These are phyloP conservation scores for Agrotis exclamationis DNA, from an alignment of 2,888 invertebrate species.

Conservation along the genomic window DNA sequence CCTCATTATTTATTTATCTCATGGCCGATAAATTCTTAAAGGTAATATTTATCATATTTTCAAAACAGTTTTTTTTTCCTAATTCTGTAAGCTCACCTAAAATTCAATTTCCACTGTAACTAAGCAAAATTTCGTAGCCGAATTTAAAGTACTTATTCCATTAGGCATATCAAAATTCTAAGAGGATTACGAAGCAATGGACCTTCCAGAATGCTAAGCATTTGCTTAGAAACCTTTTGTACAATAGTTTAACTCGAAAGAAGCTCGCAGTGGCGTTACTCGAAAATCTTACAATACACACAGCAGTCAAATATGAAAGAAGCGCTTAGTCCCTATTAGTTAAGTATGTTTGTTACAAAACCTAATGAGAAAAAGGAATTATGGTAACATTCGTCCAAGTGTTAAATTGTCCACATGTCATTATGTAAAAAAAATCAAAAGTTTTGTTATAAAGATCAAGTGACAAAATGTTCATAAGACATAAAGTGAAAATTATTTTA, in stretches of 20 bases:
- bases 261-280: background rate
- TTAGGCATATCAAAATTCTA: background rate
- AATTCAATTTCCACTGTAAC: conserved; percentile 22
- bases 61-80: background rate
- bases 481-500: too few species aligned
- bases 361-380: too few species aligned
- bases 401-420: too few species aligned
- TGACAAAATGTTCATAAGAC: too few species aligned
- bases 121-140: background rate
- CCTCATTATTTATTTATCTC: conserved; percentile 26
- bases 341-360: too few species aligned
- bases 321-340: too few species aligned
- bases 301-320: too few species aligned
- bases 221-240: background rate
- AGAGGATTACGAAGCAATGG: background rate
- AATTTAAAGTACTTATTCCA: conserved; percentile 10
- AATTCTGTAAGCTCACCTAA: conserved; percentile 8
- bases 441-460: too few species aligned
- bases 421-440: too few species aligned
- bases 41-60: conserved; percentile 4
- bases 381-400: too few species aligned
- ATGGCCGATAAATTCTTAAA: conserved; percentile 14
- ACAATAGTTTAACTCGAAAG: background rate
- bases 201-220: conserved; percentile 14
- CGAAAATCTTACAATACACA: background rate